Conservation (phyloP, 2,797 vertebrate species). For the Sebastes matsubarae region DNA sequence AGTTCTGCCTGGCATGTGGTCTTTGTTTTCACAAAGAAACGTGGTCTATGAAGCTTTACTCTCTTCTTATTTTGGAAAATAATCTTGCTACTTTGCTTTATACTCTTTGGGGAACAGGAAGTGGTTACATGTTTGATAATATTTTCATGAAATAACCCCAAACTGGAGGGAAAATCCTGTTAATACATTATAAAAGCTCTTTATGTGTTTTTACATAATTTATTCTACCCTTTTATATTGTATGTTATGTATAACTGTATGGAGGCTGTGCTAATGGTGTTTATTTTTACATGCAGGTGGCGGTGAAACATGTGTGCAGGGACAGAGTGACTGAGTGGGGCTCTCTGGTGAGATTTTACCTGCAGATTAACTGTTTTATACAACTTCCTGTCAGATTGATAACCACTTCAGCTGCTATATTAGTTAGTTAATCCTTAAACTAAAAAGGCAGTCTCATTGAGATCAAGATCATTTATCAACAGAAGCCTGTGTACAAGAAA, state of each 20-base stretch:
- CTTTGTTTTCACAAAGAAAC: slow-evolving; percentile 48
- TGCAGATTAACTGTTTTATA: neutral
- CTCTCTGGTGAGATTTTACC: slow-evolving; percentile 84
- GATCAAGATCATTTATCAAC: neutral
- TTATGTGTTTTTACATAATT: too few species aligned
- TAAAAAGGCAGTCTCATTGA: neutral
- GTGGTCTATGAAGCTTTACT: neutral
- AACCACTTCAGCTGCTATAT: neutral
- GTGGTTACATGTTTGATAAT: neutral
- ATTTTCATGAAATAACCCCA: rapidly evolving
- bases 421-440: neutral
- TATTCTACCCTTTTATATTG: neutral
- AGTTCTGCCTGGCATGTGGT: slow-evolving; percentile 9
- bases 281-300: slow-evolving; percentile 80
- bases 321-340: slow-evolving; percentile 91
- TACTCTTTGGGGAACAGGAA: neutral
- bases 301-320: slow-evolving; percentile 90
- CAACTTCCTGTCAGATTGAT: neutral
- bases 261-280: neutral
- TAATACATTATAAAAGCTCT: neutral
- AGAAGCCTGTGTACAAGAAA: neutral
- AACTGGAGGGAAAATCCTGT: neutral
- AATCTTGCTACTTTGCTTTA: rapidly evolving
- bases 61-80: neutral
- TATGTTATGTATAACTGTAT: neutral